Evolutionary conservation across 2,113 vertebrate genomes (phyloP).

Genomic region (Dipodomys ordii): DNA sequence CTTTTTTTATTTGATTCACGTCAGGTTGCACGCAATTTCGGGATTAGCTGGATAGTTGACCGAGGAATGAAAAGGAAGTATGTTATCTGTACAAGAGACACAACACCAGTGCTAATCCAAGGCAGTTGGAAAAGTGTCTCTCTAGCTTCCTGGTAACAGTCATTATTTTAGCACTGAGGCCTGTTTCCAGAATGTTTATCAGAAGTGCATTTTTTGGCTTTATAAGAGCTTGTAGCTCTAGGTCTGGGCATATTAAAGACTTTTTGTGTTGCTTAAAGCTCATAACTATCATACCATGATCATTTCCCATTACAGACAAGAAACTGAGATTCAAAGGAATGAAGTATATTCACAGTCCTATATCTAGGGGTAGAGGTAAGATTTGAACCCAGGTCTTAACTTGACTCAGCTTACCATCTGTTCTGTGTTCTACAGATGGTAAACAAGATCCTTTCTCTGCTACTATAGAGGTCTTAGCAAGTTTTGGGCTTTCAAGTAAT

Average conservation of each 20-base stretch:
- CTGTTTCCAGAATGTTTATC: neutral
- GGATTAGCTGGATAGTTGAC: conserved; percentile 67
- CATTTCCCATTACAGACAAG: conserved; percentile 13
- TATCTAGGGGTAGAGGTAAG: neutral
- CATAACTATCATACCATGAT: neutral
- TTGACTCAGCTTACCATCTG: neutral
- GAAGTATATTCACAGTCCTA: neutral
- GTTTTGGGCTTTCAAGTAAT: neutral
- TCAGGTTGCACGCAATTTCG: conserved; percentile 62
- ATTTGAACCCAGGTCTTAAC: conserved; percentile 32
- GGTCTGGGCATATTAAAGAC: neutral
- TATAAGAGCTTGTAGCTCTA: neutral
- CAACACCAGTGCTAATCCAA: conserved; percentile 26
- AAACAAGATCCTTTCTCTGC: neutral
- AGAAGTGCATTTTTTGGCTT: conserved; percentile 25
- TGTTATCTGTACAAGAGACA: conserved; percentile 47
- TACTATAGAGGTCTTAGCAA: neutral
- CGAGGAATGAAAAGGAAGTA: conserved; percentile 62
- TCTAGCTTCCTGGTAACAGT: conserved; percentile 29
- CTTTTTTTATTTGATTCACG: conserved; percentile 68
- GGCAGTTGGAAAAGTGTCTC: conserved; percentile 32
- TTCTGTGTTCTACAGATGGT: neutral
- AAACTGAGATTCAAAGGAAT: conserved; percentile 15
- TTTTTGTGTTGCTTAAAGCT: conserved; percentile 29
- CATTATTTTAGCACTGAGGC: conserved; percentile 18